A percentile compares a stretch with the other conserved stretches of the same genome.
Evolutionary conservation across 1,140 invertebrate genomes (phyloP).

Genomic region (Aphelenchoides avenae): DNA sequence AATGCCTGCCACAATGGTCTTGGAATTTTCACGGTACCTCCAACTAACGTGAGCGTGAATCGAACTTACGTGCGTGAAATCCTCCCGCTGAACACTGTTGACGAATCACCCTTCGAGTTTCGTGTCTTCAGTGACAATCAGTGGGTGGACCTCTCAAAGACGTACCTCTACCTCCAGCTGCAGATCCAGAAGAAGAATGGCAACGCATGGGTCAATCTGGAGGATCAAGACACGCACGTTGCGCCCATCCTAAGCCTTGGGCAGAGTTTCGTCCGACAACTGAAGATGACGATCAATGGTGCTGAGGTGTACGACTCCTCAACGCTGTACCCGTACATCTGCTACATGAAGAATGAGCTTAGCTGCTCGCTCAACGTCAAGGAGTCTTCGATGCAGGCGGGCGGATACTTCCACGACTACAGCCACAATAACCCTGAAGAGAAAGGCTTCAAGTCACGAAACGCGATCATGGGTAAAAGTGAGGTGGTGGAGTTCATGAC

Average conservation of each 20-base stretch:
- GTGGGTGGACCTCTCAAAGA: conserved; percentile 16
- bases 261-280: conserved; percentile 26
- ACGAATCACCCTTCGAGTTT: conserved; percentile 18
- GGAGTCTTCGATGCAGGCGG: neutral
- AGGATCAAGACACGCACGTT: conserved; percentile 9
- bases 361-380: conserved; percentile 5
- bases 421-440: conserved; percentile 8
- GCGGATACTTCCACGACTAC: conserved; percentile 11
- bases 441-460: conserved; percentile 8
- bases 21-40: conserved; percentile 23
- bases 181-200: conserved; percentile 7
- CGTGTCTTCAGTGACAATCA: conserved; percentile 16
- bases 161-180: conserved; percentile 22
- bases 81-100: conserved; percentile 17
- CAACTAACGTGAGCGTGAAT: conserved; percentile 24
- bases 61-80: conserved; percentile 14
- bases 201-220: neutral
- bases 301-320: conserved; percentile 22
- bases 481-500: conserved; percentile 10
- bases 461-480: neutral
- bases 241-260: conserved; percentile 28
- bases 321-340: conserved; percentile 16
- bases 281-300: conserved; percentile 19
- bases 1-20: conserved; percentile 4
- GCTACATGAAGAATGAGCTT: conserved; percentile 27